These are phyloP conservation scores for Bostrychus sinensis DNA, from an alignment of 2,113 vertebrate genomes.

Conservation along the genomic window DNA sequence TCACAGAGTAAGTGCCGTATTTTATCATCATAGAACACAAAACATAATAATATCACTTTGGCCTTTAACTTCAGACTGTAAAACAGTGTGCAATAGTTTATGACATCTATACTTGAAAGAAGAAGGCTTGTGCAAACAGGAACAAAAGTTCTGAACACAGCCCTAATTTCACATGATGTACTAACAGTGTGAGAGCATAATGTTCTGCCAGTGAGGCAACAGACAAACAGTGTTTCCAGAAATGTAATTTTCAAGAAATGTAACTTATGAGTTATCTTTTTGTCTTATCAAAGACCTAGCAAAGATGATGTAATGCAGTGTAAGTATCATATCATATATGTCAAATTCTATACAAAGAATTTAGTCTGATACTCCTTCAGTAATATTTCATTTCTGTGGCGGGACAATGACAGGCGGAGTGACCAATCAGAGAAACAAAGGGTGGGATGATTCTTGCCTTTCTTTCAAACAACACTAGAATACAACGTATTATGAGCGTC, in stretches of 20 bases:
- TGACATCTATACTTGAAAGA: background rate
- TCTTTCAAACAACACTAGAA: too few species aligned
- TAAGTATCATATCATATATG: too few species aligned
- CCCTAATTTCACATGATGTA: constrained; percentile 14
- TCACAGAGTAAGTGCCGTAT: constrained; percentile 89
- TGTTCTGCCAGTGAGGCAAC: background rate
- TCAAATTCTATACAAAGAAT: too few species aligned
- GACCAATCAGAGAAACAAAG: too few species aligned
- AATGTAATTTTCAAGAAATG: background rate
- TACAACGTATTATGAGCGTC: too few species aligned
- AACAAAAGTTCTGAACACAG: constrained; percentile 16
- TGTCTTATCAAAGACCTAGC: too few species aligned
- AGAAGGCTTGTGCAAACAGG: constrained; percentile 33
- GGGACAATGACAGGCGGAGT: too few species aligned
- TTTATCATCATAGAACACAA: background rate
- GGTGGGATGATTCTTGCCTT: too few species aligned
- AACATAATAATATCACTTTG: background rate
- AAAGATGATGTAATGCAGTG: too few species aligned
- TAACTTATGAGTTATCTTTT: too few species aligned
- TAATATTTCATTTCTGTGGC: too few species aligned
- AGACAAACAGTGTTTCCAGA: background rate
- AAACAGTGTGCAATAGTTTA: constrained; percentile 18
- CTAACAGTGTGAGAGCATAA: background rate
- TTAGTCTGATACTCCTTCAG: too few species aligned
- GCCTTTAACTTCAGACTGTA: background rate